Base-by-base conservation (phyloP, 2,888 invertebrate genomes). In the Drosophila prolongata region DNA sequence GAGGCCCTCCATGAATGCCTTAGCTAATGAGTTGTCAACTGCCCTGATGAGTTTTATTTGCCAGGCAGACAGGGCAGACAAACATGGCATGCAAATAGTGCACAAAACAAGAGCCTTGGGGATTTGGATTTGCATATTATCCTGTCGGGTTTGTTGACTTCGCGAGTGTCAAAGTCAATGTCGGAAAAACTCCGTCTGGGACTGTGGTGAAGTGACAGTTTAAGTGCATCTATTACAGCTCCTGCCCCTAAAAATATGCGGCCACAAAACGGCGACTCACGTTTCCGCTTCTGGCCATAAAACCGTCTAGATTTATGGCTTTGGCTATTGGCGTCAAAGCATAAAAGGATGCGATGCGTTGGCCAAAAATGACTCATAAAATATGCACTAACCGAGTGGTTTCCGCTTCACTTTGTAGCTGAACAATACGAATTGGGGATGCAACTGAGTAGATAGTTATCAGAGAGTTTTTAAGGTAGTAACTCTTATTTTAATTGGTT, bases 1-100 rank as follows among this genome's bases (percentile, higher is more conserved):
- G 14, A 30, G 6, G 35, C 16, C 50, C 24, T 57, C 59, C 58
- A 53, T 66, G 40, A 62, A 46, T 40, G 66, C 65, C 70, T 24
- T 30, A 47, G 75, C 77, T 83, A 88, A 85, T 86, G 79, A 85
- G 80, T 76, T 87, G 89, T 81, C 87, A 76, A 88, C 87, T 76
- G 72, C 77, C 73, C 64, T 75, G 70, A 58, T 44, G 73, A 66
- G 71, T 75, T 62, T 64, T 71, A 76, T 76, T 79, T 72, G 69
- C 65, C 66, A 69, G 60, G 46, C 66, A 76, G 73, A 58, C 53
- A 53, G 42, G 8, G 34, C 44, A 55, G 34, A 24, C 52, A 62
- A n/a, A 56, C 66, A 42, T 30, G 38, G 10, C 38, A 8, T 40
- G 30, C 40, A 53, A 56, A 49, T 53, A 61, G 52, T 34, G 47